Conservation (phyloP, 2,888 invertebrate species). For the Drymonia ruficornis region DNA sequence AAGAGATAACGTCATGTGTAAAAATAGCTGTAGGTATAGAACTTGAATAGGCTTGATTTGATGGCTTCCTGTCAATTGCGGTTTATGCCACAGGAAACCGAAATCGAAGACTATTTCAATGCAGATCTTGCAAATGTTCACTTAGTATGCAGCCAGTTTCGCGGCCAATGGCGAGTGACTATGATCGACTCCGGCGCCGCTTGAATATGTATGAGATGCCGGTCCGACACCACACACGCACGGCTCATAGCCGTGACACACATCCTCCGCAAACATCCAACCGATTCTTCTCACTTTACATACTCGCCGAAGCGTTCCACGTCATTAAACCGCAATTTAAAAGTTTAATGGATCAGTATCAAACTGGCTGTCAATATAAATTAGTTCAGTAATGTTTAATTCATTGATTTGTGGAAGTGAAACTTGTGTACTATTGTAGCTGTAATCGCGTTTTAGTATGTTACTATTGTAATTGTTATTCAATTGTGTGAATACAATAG, state of each 20-base stretch:
- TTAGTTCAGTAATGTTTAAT: conserved; percentile 43
- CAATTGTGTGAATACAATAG: conserved; percentile 40
- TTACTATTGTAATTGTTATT: conserved; percentile 30
- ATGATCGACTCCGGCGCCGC: conserved; percentile 59
- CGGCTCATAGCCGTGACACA: conserved; percentile 74
- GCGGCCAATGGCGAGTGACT: conserved; percentile 70
- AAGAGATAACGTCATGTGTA: conserved; percentile 39
- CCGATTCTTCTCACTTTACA: conserved; percentile 49
- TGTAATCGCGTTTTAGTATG: conserved; percentile 28
- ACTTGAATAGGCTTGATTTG: conserved; percentile 21
- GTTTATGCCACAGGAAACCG: conserved; percentile 61
- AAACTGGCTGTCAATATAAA: conserved; percentile 34
- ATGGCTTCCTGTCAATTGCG: conserved; percentile 43
- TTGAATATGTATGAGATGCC: conserved; percentile 76
- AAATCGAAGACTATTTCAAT: conserved; percentile 71
- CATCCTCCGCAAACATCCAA: conserved; percentile 56
- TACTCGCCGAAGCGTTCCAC: conserved; percentile 30
- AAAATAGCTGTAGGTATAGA: conserved; percentile 33
- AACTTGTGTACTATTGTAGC: conserved; percentile 36
- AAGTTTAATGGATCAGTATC: conserved; percentile 37
- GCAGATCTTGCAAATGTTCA: conserved; percentile 66
- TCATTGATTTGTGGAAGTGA: conserved; percentile 39
- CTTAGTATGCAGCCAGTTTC: conserved; percentile 75
- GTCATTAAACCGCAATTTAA: conserved; percentile 37
- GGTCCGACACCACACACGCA: conserved; percentile 63